Base-by-base conservation (phyloP, 1,140 invertebrate genomes). In the Zaprionus inermis region DNA sequence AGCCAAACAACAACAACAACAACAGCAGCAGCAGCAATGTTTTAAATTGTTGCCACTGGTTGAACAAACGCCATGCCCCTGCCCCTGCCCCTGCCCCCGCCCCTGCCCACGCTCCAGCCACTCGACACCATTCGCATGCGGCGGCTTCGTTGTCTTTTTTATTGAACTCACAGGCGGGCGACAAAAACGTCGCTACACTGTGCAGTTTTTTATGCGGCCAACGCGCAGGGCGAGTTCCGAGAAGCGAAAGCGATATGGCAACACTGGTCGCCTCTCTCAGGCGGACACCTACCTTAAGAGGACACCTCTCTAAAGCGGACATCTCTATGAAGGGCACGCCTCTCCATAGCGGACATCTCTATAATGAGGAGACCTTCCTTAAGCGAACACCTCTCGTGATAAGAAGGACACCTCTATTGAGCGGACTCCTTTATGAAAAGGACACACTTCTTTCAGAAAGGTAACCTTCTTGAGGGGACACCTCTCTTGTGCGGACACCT, bases 31-130 rank as follows among this genome's bases (percentile, higher is more conserved):
- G 20, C 30, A 55, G 66, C 56, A 49, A 76, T 64, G 38, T 71
- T 57, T 65, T 72, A 86, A 86, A 86, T 88, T 86, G 83, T 86
- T 88, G 83, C 72, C 83, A 88, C 71, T 88, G 76, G 76, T 58
- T 86, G 79, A 76, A 79, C 82, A 86, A 67, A 54, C 55, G 54
- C 64, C 67, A 81, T 66, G 59, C 76, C 72, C 3, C 30, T 1
- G 44, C 64, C 58, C 61, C 68, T 30, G 22, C 9, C 36, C 28
- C 72, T n/a, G n/a, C n/a, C n/a, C n/a, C n/a, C n/a, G 49, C 64
- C 54, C 61, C 64, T 34, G 28, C 5, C 34, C 28, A 22, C 51
- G 28, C 36, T 38, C 38, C 51, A 24, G 18, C 57, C 63, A 76
- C 69, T 72, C 69, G 63, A 72, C 63, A 63, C 69, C 72, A 49